A percentile compares a stretch with the other conserved stretches of the same genome.
These are phyloP conservation scores for Aphaenogaster ashmeadi DNA, from an alignment of 1,140 invertebrate species.

Conservation along the genomic window DNA sequence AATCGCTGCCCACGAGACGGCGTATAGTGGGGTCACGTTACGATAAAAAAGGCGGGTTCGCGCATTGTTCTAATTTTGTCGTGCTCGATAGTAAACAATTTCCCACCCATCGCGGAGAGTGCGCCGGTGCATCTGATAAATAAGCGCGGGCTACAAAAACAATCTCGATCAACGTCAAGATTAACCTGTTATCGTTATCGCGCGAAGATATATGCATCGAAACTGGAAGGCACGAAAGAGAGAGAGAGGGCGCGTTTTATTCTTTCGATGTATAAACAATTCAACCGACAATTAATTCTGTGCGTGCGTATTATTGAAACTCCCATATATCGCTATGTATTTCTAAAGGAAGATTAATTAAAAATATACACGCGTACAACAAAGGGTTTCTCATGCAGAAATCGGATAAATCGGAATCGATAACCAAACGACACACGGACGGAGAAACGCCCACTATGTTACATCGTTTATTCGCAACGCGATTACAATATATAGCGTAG, in stretches of 20 bases:
- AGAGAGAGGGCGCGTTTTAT: background rate
- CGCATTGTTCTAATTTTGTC: slow-evolving; percentile 70
- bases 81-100: slow-evolving; percentile 60
- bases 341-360: slow-evolving; percentile 14
- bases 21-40: background rate
- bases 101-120: background rate
- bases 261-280: background rate
- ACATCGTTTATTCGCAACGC: slow-evolving; percentile 23
- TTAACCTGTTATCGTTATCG: slow-evolving; percentile 23
- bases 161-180: slow-evolving; percentile 23
- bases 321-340: background rate
- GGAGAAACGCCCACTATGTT: background rate
- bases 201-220: background rate
- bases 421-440: background rate
- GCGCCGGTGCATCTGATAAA: slow-evolving; percentile 28
- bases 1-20: slow-evolving; percentile 29
- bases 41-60: slow-evolving; percentile 38
- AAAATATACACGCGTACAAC: background rate
- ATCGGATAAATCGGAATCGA: slow-evolving; percentile 32
- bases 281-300: background rate
- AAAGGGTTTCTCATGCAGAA: background rate
- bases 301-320: slow-evolving; percentile 1
- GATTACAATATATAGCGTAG: background rate
- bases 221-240: background rate
- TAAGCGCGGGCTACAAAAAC: background rate